A percentile compares a stretch with the other conserved stretches of the same genome.
phyloP scores from a whole-genome alignment of 2,888 invertebrate species.

The Caradrina clavipalpis region DNA sequence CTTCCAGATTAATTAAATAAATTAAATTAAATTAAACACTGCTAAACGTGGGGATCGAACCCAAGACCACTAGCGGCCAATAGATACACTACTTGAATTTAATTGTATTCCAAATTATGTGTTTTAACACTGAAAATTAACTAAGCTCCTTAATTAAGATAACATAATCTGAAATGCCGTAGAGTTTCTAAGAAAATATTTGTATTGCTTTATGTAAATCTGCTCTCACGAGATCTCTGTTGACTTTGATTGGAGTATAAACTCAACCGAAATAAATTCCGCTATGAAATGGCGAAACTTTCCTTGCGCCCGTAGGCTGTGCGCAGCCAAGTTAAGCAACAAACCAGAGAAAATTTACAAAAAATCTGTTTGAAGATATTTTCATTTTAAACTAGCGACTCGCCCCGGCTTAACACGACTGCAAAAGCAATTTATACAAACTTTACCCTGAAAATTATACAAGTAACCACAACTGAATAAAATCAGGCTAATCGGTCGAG shows the following conservation, averaged over 20 bases:
- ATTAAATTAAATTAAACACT: too few species aligned
- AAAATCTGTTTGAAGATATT: too few species aligned
- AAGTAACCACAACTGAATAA: too few species aligned
- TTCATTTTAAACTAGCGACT: too few species aligned
- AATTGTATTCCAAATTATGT: background rate
- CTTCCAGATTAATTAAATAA: too few species aligned
- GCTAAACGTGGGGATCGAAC: too few species aligned
- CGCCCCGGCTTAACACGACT: too few species aligned
- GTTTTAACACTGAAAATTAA: constrained; percentile 3
- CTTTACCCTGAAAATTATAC: too few species aligned
- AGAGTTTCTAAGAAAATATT: constrained; percentile 36
- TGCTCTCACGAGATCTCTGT: constrained; percentile 29
- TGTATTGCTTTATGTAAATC: constrained; percentile 28
- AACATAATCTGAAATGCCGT: constrained; percentile 24
- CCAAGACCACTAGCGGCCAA: too few species aligned
- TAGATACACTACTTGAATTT: too few species aligned
- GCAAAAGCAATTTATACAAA: too few species aligned
- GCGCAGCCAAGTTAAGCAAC: background rate
- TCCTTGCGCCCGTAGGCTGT: background rate
- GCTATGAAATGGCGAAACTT: constrained; percentile 1
- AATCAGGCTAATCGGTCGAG: too few species aligned
- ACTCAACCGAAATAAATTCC: constrained; percentile 11
- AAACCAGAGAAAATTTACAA: background rate
- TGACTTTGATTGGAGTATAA: constrained; percentile 27
- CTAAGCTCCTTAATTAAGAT: constrained; percentile 24